Evolutionary conservation across 2,797 vertebrate species (phyloP).

Genomic region (Etheostoma perlongum): DNA sequence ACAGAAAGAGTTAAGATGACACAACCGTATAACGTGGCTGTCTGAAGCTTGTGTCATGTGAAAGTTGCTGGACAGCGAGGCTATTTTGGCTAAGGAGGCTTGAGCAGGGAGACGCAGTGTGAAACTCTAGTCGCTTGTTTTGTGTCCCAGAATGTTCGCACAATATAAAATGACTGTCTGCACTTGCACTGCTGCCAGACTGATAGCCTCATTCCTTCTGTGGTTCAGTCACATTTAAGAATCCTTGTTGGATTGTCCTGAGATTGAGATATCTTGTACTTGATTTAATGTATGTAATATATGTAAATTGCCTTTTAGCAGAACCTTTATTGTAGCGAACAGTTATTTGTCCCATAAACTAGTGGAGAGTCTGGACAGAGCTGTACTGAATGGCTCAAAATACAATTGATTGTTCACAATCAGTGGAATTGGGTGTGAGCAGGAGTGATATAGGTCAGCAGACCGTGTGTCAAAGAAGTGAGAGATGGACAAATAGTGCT

Average conservation of each 20-base stretch:
- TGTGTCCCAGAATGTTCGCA: constrained; percentile 35
- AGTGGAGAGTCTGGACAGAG: not conserved
- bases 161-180: constrained; percentile 16
- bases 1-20: not conserved
- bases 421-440: constrained; percentile 42
- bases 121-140: constrained; percentile 35
- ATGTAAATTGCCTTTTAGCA: not conserved
- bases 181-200: not conserved
- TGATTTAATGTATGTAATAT: not conserved
- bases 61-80: constrained; percentile 13
- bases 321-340: not conserved
- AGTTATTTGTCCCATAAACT: not conserved
- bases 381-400: not conserved
- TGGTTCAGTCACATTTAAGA: not conserved
- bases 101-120: constrained; percentile 10
- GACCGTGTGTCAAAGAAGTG: not conserved
- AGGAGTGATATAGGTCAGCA: constrained; percentile 64
- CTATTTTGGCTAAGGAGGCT: constrained; percentile 37
- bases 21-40: not conserved
- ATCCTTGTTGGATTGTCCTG: not conserved
- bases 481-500: constrained; percentile 14
- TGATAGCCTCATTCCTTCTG: not conserved
- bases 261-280: not conserved
- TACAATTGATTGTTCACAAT: constrained; percentile 43
- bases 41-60: constrained; percentile 14